Base-by-base conservation (phyloP, 92 coral and sea anemone genomes). In the Heliopora coerulea region DNA sequence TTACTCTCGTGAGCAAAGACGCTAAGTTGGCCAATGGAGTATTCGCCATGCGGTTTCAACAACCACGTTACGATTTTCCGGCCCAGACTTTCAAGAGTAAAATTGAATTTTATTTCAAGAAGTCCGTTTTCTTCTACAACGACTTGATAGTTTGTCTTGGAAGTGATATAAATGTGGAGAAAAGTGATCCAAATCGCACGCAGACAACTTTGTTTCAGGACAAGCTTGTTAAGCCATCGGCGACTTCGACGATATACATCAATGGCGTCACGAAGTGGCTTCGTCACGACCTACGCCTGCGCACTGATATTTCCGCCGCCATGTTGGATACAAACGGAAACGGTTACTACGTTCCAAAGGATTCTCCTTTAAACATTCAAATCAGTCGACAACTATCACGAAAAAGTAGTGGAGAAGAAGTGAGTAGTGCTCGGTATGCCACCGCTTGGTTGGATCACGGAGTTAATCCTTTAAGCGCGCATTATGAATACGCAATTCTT, bases 161-260 rank as follows among this genome's bases (percentile, higher is more conserved):
- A 20, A 89, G 86, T 67, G 72, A 78, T 60, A 89, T 89, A 4
- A 54, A 5, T 15, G 69, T 76, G 32, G 25, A 20, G 44, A 66
- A 60, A 30, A 67, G 75, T n/a, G 26, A 68, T 4, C 62, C 48
- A 2, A 5, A n/a, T 3, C 63, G 67, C 23, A 70, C 78, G 21
- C 87, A 82, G 37, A 88, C 95, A 24, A 85, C 95, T 0, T 69
- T 88, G 10, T 88, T 88, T 32, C 95, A 88, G 67, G 83, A 88
- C 80, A 88, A 74, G 27, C 79, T 78, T 7, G 23, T 42, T 0
- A 23, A 23, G 33, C 61, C 61, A 8, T 27, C 57, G 11, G n/a
- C 27, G 2, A 6, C 44, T 1, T 59, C 76, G 27, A n/a, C 17
- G 23, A 88, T 88, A 3, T 73, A 31, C 48, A 52, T 84, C 26